Base-by-base conservation (phyloP, 2,113 vertebrate genomes). In the Heptranchias perlo region DNA sequence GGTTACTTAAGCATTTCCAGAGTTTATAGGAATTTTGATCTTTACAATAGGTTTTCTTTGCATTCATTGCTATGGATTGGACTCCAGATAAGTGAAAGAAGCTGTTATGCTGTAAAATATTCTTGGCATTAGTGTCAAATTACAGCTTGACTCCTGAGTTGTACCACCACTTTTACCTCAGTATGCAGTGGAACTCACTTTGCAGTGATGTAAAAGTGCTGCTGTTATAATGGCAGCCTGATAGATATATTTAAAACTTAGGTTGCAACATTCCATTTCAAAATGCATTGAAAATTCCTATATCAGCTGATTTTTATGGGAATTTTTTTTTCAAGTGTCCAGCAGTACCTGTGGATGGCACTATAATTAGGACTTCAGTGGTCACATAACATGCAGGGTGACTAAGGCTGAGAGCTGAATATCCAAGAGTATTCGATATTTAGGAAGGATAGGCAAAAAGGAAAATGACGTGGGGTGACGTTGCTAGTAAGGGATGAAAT, bases 1-100 rank as follows among this genome's bases (percentile, higher is more conserved):
- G 65, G 28, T 52, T 69, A 95, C 25, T 65, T 95, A 64, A 95
- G 94, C 94, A 95, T 95, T 95, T 52, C 65, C 28, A 28, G 28
- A 49, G 47, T 7, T 47, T 49, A 73, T 5, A 10, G 58, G 16
- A 64, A 62, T 62, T 93, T 62, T 49, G 28, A 35, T n/a, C 52
- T 35, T 92, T 35, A 92, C 28, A 61, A 6, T 54, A 11, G 4
- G 28, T 61, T 61, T 58, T 92, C 23, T 92, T 61, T 4, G 4
- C 35, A n/a, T 61, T 62, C 58, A 39, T 92, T n/a, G 54, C 35
- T 31, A 61, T 87, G 25, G 23, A 31, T 61, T 14, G 25, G 4
- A 18, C 21, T 92, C 35, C 16, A 61, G 54, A 92, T 92, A 35
- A 89, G 54, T 39, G 16, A 62, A 62, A 62, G 35, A 39, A 54